phyloP scores from a whole-genome alignment of 2,113 vertebrate genomes.

The Melanocharis versteri region DNA sequence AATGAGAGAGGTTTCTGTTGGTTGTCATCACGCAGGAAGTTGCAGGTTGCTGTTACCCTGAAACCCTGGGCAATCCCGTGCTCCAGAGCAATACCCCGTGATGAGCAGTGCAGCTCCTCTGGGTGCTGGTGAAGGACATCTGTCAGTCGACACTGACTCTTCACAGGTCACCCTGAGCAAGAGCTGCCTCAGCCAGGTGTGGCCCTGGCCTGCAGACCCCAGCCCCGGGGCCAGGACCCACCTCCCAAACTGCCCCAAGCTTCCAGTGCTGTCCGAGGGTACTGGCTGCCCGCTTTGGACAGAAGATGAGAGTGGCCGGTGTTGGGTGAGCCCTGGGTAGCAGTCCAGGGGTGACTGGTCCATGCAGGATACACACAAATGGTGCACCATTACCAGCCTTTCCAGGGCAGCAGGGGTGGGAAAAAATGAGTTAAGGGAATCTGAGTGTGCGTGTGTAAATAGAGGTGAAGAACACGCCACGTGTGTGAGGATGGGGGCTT shows the following conservation, averaged over 20 bases:
- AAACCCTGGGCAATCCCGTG: background rate
- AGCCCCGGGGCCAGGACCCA: background rate
- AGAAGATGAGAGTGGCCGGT: background rate
- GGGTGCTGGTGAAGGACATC: background rate
- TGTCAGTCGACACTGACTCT: background rate
- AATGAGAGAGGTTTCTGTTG: background rate
- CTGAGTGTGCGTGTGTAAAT: background rate
- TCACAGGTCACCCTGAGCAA: background rate
- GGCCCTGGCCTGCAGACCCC: background rate
- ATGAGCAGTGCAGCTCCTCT: background rate
- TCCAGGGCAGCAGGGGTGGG: conserved; percentile 21
- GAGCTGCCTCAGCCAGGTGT: background rate
- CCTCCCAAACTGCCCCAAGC: background rate
- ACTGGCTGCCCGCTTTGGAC: background rate
- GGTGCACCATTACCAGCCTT: background rate
- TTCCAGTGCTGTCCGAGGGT: background rate
- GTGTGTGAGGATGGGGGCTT: background rate
- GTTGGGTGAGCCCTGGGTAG: background rate
- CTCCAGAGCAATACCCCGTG: background rate
- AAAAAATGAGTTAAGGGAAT: background rate
- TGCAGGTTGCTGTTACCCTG: background rate
- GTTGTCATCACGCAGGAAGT: rapidly evolving
- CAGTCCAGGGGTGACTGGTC: background rate
- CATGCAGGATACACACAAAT: background rate
- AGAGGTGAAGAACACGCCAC: background rate